Evolutionary conservation across 2,888 invertebrate species (phyloP).

Genomic region (Axea sp.): DNA sequence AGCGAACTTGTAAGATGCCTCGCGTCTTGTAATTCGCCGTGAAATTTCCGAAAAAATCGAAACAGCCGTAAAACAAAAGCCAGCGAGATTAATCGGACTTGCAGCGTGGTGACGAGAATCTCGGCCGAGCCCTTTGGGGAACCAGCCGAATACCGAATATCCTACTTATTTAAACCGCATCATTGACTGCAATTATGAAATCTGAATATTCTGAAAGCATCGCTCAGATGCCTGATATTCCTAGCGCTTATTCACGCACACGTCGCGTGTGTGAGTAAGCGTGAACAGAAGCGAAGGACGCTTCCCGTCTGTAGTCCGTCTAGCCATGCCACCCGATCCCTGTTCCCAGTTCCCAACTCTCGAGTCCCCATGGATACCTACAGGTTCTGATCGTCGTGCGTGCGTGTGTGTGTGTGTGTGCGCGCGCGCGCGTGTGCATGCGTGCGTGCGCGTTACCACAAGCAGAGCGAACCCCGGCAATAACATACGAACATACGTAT

Average conservation of each 20-base stretch:
- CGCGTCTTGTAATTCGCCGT: no score
- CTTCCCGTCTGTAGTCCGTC: constrained; percentile 41
- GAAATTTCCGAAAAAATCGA: no score
- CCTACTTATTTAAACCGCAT: constrained; percentile 15
- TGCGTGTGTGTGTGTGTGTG: not conserved
- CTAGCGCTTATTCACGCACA: constrained; percentile 18
- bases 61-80: no score
- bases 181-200: constrained; percentile 25
- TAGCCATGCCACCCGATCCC: constrained; percentile 37
- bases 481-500: constrained; percentile 50
- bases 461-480: constrained; percentile 41
- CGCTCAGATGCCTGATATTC: constrained; percentile 12
- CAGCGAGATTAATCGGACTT: no score
- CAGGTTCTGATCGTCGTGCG: constrained; percentile 5
- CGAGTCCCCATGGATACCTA: constrained; percentile 43
- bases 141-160: not conserved
- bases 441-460: constrained; percentile 36
- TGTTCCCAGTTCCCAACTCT: constrained; percentile 33
- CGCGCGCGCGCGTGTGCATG: constrained; percentile 5
- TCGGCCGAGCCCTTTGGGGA: not conserved
- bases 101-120: no score
- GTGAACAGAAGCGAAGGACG: constrained; percentile 39
- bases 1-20: no score
- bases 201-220: constrained; percentile 18
- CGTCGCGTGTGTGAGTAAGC: constrained; percentile 5